Evolutionary conservation across 2,113 vertebrate species (phyloP).

Genomic region (human): GRCh38 chr5:39903501-39904000

Average conservation of each 20-base stretch:
- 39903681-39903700: neutral
- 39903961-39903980: too few relatives aligned
- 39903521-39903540: neutral
- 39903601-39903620: neutral
- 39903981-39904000: too few relatives aligned
- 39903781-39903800: neutral
- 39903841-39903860: fast-evolving
- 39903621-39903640: neutral
- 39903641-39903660: neutral
- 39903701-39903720: neutral
- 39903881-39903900: too few relatives aligned
- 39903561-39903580: neutral
- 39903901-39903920: too few relatives aligned
- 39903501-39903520: neutral
- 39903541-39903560: neutral
- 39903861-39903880: too few relatives aligned
- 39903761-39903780: neutral
- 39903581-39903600: neutral
- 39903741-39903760: neutral
- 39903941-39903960: too few relatives aligned
- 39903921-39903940: too few relatives aligned
- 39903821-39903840: neutral
- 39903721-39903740: neutral
- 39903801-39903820: neutral
- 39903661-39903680: neutral